These are phyloP conservation scores for Platichthys stellatus DNA, from an alignment of 2,113 vertebrate species.

Conservation along the genomic window DNA sequence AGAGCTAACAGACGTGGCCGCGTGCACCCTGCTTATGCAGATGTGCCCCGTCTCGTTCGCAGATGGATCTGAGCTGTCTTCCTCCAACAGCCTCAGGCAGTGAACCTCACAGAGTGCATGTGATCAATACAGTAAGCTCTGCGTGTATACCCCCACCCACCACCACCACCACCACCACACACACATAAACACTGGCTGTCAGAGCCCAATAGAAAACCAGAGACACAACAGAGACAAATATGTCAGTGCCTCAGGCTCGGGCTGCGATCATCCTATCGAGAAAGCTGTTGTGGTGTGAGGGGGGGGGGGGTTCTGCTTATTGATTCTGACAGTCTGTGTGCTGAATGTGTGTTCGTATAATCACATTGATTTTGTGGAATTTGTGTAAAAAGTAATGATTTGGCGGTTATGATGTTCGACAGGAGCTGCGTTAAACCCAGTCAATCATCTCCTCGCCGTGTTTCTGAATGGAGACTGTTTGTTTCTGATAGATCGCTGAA, in stretches of 20 bases:
- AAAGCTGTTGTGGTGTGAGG: conserved; percentile 55
- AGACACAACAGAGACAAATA: conserved; percentile 63
- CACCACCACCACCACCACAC: conserved; percentile 8
- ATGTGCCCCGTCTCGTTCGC: conserved; percentile 55
- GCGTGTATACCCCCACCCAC: too few relatives aligned
- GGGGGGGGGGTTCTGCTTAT: conserved; percentile 46
- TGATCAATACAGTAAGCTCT: too few relatives aligned
- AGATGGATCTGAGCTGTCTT: conserved; percentile 61
- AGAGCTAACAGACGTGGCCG: conserved; percentile 58
- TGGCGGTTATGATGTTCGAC: conserved; percentile 38
- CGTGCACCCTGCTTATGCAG: conserved; percentile 55
- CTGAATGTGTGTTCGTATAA: conserved; percentile 61
- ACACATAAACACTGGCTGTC: conserved; percentile 41
- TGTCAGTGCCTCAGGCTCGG: conserved; percentile 66
- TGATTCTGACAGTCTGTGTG: conserved; percentile 67
- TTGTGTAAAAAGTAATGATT: conserved; percentile 47
- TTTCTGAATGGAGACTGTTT: conserved; percentile 37
- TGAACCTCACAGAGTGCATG: conserved; percentile 53
- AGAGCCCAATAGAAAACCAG: conserved; percentile 46
- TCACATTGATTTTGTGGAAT: conserved; percentile 58
- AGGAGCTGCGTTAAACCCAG: conserved; percentile 38
- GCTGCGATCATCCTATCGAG: conserved; percentile 59
- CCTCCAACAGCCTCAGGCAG: conserved; percentile 46
- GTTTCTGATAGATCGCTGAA: conserved; percentile 32
- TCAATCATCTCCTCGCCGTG: conserved; percentile 39